phyloP scores from a whole-genome alignment of 2,113 vertebrate genomes.

The Siniperca knerii region DNA sequence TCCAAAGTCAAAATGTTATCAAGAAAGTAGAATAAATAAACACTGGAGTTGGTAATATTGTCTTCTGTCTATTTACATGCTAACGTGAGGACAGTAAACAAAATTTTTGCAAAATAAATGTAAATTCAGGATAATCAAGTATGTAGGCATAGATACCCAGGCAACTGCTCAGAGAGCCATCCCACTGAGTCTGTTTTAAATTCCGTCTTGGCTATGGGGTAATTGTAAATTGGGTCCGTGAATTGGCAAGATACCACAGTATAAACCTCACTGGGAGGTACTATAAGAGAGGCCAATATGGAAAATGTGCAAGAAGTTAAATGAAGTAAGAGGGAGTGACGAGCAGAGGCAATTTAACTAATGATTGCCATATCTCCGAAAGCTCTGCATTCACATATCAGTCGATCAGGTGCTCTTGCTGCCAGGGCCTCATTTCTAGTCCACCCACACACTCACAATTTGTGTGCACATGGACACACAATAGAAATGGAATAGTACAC shows the following conservation, averaged over 20 bases:
- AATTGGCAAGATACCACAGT: conserved; percentile 26
- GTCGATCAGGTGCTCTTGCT: conserved; percentile 61
- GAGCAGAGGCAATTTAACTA: conserved; percentile 67
- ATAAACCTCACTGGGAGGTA: conserved; percentile 32
- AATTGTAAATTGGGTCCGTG: conserved; percentile 16
- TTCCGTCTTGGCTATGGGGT: not conserved
- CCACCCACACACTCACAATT: conserved; percentile 30
- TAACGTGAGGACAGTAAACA: no score
- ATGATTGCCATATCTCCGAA: conserved; percentile 57
- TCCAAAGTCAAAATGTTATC: not conserved
- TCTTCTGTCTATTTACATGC: not conserved
- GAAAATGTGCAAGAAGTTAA: conserved; percentile 47
- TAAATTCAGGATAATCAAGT: conserved; percentile 2
- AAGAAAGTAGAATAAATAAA: not conserved
- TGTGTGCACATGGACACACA: conserved; percentile 1
- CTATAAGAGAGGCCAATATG: not conserved
- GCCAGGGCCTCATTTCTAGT: conserved; percentile 47
- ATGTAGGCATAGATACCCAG: not conserved
- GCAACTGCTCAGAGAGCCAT: not conserved
- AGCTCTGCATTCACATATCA: conserved; percentile 52
- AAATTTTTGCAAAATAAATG: not conserved
- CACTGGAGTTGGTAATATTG: not conserved
- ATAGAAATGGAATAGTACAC: not conserved
- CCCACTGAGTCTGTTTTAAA: conserved; percentile 27
- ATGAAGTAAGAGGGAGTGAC: conserved; percentile 53